Base-by-base conservation (phyloP, 2,797 vertebrate genomes). In the Myotis findleyi region DNA sequence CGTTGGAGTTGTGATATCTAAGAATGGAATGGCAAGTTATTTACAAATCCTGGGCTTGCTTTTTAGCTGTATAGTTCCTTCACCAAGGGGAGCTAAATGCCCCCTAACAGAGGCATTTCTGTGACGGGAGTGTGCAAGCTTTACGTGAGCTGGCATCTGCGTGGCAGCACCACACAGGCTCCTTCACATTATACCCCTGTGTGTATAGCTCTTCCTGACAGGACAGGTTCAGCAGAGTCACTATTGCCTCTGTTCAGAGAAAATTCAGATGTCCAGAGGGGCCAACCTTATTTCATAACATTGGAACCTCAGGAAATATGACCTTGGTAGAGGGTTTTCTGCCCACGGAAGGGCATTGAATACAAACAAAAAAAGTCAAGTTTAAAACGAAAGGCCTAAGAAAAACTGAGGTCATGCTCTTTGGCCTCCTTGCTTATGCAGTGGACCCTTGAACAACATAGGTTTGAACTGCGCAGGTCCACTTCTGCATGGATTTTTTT, bases 251-350 rank as follows among this genome's bases (percentile, higher is more conserved):
- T 38, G 38, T 38, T 38, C 38, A 38, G 38, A 38, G 30, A 47
- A 89, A 90, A 64, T 59, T 57, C 55, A 85, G 0, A 36, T 71
- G 44, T 49, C 57, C 71, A 36, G 47, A 80, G 51, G 27, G 59
- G 9, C 44, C 8, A 13, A 8, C 27, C 44, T 86, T 12, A 10
- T 49, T 80, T 83, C 21, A 2, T 87, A 47, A 36, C 16, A 77
- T 76, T 75, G 18, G 53, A 68, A 14, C 13, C 73, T 90, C 49
- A 71, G 59, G 90, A n/a, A 72, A 18, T 73, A 33, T 55, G 93
- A 85, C 38, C 23, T 57, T 64, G 6, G 10, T 59, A 23, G 20
- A 47, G 18, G 13, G 53, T 53, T 90, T n/a, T 8, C 41, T 75
- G 36, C 10, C 38, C 77, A 23, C 9, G 7, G n/a, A 83, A 86